These are phyloP conservation scores for Muscidifurax raptorellus DNA, from an alignment of 1,140 invertebrate genomes.

Conservation along the genomic window DNA sequence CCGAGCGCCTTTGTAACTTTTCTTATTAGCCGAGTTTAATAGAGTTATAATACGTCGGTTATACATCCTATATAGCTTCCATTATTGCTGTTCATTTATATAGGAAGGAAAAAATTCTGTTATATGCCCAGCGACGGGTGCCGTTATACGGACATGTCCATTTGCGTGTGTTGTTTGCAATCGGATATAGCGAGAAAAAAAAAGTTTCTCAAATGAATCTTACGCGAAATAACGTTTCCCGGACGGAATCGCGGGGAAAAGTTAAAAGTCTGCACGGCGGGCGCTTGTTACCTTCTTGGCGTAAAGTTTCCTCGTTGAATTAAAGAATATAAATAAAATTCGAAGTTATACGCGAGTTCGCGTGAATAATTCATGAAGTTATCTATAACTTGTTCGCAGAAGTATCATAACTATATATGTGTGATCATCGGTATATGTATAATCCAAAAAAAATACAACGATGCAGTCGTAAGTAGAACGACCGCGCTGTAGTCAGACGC, in stretches of 20 bases:
- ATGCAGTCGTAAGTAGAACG: neutral
- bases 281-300: neutral
- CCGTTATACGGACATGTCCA: neutral
- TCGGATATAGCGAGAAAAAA: neutral
- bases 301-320: neutral
- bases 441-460: neutral
- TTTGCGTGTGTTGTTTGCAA: neutral
- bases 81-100: neutral
- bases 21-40: conserved; percentile 25
- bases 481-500: neutral
- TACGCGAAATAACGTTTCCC: neutral
- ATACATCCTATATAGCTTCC: neutral
- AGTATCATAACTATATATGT: neutral
- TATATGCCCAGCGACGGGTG: neutral
- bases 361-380: neutral
- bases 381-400: no score
- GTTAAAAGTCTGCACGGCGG: neutral
- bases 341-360: neutral
- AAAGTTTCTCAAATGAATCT: neutral
- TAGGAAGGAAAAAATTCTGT: neutral
- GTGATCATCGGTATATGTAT: neutral
- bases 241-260: no score
- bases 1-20: neutral
- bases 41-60: no score
- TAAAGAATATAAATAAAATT: neutral